Conservation (phyloP, 2,888 invertebrate species). For the Poecilus cupreus region DNA sequence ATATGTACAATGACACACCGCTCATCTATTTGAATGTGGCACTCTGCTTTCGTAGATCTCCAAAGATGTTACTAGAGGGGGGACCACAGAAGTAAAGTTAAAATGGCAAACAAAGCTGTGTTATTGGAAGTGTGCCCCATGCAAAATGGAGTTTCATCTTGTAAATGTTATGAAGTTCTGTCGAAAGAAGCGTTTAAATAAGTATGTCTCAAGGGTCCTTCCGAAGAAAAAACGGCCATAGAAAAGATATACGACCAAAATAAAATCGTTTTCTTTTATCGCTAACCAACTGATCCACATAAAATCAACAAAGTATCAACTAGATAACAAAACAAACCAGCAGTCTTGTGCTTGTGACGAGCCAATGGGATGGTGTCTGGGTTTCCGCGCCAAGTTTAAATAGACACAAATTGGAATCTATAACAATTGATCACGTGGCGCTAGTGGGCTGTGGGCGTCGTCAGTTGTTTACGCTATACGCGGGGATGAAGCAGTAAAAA, state of each 20-base stretch:
- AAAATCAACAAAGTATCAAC: constrained; percentile 45
- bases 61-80: too few relatives aligned
- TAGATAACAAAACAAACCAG: neutral
- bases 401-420: neutral
- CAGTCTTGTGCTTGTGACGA: neutral
- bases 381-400: neutral
- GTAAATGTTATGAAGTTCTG: constrained; percentile 2
- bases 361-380: neutral
- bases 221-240: constrained; percentile 25
- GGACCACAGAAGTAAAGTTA: too few relatives aligned
- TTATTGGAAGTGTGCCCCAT: too few relatives aligned
- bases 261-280: constrained; percentile 39
- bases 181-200: constrained; percentile 6
- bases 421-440: neutral
- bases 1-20: too few relatives aligned
- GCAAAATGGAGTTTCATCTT: constrained; percentile 13
- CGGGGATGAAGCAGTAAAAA: constrained; percentile 53
- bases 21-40: too few relatives aligned
- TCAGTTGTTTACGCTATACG: constrained; percentile 38
- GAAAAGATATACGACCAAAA: constrained; percentile 49
- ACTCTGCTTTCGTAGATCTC: too few relatives aligned
- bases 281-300: constrained; percentile 49
- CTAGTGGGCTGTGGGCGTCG: constrained; percentile 31
- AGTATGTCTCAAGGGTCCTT: neutral
- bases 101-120: too few relatives aligned